Percentiles rank a stretch among this genome's conserved stretches.
These are phyloP conservation scores for Limnodromus scolopaceus DNA, from an alignment of 2,797 vertebrate species.

Conservation along the genomic window DNA sequence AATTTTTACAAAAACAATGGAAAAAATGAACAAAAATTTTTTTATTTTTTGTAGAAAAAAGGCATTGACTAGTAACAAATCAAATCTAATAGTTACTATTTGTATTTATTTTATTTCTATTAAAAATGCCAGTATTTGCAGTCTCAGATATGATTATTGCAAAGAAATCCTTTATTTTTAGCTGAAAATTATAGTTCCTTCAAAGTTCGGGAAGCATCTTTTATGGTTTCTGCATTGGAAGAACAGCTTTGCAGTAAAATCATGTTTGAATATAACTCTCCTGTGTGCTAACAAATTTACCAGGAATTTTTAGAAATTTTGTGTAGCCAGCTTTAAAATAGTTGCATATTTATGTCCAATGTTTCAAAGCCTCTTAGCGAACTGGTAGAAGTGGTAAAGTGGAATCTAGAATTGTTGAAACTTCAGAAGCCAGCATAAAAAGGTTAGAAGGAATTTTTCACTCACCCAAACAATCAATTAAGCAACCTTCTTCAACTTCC, in stretches of 20 bases:
- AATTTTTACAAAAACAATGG: neutral
- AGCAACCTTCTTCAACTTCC: neutral
- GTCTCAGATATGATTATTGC: neutral
- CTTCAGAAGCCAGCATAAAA: neutral
- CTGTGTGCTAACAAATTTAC: neutral
- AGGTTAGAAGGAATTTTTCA: neutral
- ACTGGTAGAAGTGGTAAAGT: constrained; percentile 6
- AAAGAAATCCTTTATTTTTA: constrained; percentile 7
- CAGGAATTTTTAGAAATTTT: neutral
- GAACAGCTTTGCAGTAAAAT: neutral
- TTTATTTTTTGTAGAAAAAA: neutral
- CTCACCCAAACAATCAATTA: neutral
- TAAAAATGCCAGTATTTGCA: neutral
- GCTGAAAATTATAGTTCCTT: neutral
- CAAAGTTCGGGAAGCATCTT: neutral
- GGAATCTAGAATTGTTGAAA: neutral
- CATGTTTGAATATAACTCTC: neutral
- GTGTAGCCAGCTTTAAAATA: neutral
- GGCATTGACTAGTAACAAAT: neutral
- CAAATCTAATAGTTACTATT: neutral
- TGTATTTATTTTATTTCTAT: neutral
- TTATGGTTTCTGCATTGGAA: neutral
- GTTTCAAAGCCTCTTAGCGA: neutral
- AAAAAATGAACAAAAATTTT: neutral
- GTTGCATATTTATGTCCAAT: neutral